These are phyloP conservation scores for Macrophya alboannulata DNA, from an alignment of 2,888 invertebrate genomes.

Conservation along the genomic window DNA sequence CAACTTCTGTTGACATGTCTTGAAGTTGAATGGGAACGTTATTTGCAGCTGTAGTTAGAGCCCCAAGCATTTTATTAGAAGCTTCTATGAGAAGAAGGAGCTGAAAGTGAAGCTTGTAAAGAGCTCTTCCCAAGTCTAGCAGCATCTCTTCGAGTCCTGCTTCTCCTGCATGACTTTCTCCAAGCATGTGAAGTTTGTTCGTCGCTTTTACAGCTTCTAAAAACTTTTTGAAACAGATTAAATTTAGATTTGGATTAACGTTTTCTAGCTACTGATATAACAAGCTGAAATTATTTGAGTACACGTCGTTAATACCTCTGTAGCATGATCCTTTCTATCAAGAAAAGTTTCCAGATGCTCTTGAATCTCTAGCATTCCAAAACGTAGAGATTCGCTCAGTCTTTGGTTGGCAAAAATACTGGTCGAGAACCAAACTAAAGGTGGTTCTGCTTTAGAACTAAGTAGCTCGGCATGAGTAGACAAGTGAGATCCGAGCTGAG, in stretches of 20 bases:
- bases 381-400: constrained; percentile 92
- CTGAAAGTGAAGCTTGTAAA: constrained; percentile 97
- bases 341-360: constrained; percentile 98
- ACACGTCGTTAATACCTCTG: constrained; percentile 83
- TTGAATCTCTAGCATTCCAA: constrained; percentile 95
- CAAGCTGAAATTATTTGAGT: constrained; percentile 11
- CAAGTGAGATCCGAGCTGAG: constrained; percentile 81
- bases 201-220: constrained; percentile 92
- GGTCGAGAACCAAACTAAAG: constrained; percentile 93
- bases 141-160: constrained; percentile 87
- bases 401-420: constrained; percentile 87
- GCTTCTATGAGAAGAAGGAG: constrained; percentile 93
- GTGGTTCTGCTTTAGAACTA: constrained; percentile 87
- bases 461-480: constrained; percentile 83
- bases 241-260: neutral
- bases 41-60: constrained; percentile 83
- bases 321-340: constrained; percentile 94
- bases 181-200: constrained; percentile 88
- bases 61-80: constrained; percentile 91
- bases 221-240: constrained; percentile 81
- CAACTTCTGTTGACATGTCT: constrained; percentile 85
- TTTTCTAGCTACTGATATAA: neutral
- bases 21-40: constrained; percentile 84
- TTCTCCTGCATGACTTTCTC: constrained; percentile 83
- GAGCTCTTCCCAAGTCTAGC: constrained; percentile 91